A percentile compares a stretch with the other conserved stretches of the same genome.
Conservation (phyloP, 2,888 invertebrate genomes). For the Therioaphis trifolii region DNA sequence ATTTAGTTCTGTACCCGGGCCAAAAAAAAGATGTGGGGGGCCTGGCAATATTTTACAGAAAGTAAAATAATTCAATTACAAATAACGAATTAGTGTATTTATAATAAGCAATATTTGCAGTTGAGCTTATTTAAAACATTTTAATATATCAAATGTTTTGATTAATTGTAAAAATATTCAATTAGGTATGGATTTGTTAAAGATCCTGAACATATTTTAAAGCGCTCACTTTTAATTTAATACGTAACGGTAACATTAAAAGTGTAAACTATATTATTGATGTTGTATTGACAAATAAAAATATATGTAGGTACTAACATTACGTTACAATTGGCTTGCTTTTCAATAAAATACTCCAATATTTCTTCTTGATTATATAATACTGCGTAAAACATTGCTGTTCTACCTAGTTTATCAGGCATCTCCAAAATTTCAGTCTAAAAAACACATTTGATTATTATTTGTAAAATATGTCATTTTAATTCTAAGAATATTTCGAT, state of each 20-base stretch:
- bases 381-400: slow-evolving; percentile 74
- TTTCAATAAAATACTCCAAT: slow-evolving; percentile 71
- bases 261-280: background rate
- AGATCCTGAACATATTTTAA: too few species aligned
- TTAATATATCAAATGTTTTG: too few species aligned
- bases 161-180: too few species aligned
- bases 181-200: too few species aligned
- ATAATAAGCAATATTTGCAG: too few species aligned
- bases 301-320: slow-evolving; percentile 65
- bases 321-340: slow-evolving; percentile 74
- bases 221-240: background rate
- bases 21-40: too few species aligned
- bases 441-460: slow-evolving; percentile 41
- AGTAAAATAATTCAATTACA: too few species aligned
- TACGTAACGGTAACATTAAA: too few species aligned
- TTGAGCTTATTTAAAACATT: too few species aligned
- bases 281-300: background rate
- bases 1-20: too few species aligned
- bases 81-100: too few species aligned
- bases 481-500: slow-evolving; percentile 53
- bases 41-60: too few species aligned
- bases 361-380: slow-evolving; percentile 73
- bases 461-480: slow-evolving; percentile 31
- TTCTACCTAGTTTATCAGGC: slow-evolving; percentile 71
- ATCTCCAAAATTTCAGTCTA: slow-evolving; percentile 63